phyloP scores from a whole-genome alignment of 2,113 vertebrate genomes.

The Tychaedon coryphoeus region DNA sequence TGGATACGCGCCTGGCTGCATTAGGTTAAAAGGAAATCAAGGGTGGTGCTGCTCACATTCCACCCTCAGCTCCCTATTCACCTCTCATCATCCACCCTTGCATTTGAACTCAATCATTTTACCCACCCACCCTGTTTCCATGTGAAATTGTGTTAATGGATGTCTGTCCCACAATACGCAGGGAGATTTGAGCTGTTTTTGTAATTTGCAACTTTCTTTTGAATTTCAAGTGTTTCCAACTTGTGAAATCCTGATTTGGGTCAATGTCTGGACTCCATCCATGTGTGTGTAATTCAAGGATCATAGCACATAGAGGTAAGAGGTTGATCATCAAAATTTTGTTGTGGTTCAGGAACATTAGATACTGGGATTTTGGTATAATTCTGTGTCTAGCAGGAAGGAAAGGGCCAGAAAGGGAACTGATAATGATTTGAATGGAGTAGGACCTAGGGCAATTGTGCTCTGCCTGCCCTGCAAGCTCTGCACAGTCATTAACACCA shows the following conservation, averaged over 20 bases:
- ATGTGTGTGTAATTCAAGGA: rapidly evolving
- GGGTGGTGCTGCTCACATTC: constrained; percentile 16
- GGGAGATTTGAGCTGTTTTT: not conserved
- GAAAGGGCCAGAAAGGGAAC: not conserved
- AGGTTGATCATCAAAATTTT: not conserved
- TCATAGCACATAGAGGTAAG: not conserved
- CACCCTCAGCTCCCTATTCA: not conserved
- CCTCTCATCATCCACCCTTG: constrained; percentile 23
- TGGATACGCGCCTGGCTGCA: not conserved
- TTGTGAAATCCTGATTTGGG: not conserved
- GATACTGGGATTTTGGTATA: not conserved
- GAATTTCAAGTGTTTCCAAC: not conserved
- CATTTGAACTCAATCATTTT: not conserved
- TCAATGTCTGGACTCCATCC: not conserved
- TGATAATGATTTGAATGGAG: constrained; percentile 4
- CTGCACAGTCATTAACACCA: not conserved
- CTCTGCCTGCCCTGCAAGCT: not conserved
- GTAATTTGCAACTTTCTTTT: not conserved
- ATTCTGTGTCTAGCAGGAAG: not conserved
- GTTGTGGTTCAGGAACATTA: not conserved
- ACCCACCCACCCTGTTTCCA: not conserved
- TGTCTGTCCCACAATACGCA: not conserved
- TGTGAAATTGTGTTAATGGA: not conserved
- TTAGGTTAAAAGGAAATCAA: constrained; percentile 47
- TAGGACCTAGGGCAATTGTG: not conserved